Base-by-base conservation (phyloP, 2,113 vertebrate species). In the Xyliphius kryptos region DNA sequence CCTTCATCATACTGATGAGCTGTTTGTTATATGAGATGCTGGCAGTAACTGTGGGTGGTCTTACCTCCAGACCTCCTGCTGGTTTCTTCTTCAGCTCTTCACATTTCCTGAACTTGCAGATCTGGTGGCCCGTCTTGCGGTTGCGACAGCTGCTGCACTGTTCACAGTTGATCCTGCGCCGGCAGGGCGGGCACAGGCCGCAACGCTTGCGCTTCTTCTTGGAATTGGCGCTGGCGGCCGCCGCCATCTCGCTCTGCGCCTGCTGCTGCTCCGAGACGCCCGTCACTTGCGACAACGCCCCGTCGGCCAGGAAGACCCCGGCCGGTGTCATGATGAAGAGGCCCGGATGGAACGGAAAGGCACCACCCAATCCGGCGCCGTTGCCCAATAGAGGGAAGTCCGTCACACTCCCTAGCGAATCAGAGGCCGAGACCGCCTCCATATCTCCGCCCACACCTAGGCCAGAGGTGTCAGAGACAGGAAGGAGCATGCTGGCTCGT, bases 71-170 rank as follows among this genome's bases (percentile, higher is more conserved):
- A 64, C 83, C 86, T 0, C 84, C 84, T 12, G 83, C 83, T 0
- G 95, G 93, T 89, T 98, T 98, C 91, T 96, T 98, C 91, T 98
- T 97, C 85, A 98, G 92, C 92, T 98, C 94, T 87, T 98, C 95
- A 74, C 95, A 98, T 89, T 98, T 98, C 87, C 95, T 93, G 89
- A 97, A 97, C 91, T 98, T 98, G 91, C 95, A 98, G 91, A 98
- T 98, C 93, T 98, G 95, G 85, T 98, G 95, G 86, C 95, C 95
- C 80, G 93, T 94, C 90, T 97, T 97, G 87, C 95, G 94, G 82
- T 98, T 98, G 88, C 94, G 94, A 89, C 95, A 98, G 90, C 94
- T 97, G 91, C 94, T 97, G 87, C 95, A 98, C 89, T 98, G 93
- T 88, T 97, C 95, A 77, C 95, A 98, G 91, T 98, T 98, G 80